phyloP scores from a whole-genome alignment of 2,113 vertebrate genomes.

The Ondatra zibethicus region DNA sequence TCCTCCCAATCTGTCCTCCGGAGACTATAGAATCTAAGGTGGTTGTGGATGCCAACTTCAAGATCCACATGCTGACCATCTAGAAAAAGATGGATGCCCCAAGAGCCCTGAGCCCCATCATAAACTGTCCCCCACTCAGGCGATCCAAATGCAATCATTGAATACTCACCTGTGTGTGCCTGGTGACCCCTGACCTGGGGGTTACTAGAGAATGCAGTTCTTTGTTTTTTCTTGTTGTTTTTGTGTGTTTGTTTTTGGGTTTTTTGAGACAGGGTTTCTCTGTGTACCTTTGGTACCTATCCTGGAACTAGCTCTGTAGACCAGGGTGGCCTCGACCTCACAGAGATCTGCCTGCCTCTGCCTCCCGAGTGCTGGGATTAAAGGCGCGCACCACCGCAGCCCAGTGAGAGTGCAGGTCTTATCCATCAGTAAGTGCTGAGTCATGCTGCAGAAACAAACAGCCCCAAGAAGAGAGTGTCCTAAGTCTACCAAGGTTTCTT shows the following conservation, averaged over 20 bases:
- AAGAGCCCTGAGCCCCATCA: neutral
- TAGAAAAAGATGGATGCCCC: neutral
- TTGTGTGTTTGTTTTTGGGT: too few relatives aligned
- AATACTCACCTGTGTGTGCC: neutral
- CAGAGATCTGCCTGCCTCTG: too few relatives aligned
- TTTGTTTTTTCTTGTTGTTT: too few relatives aligned
- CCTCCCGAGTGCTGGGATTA: too few relatives aligned
- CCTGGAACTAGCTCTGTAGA: too few relatives aligned
- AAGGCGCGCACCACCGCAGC: too few relatives aligned
- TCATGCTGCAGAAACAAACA: neutral
- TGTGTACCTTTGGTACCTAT: too few relatives aligned
- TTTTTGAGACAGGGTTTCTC: too few relatives aligned
- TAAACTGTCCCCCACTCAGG: neutral
- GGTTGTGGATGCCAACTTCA: neutral
- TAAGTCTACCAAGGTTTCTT: neutral
- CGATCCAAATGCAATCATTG: neutral
- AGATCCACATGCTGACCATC: neutral
- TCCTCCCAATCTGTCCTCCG: neutral
- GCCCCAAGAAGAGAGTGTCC: neutral
- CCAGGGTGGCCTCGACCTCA: too few relatives aligned
- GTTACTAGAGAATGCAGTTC: neutral
- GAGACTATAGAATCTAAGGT: neutral
- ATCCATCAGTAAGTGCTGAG: neutral
- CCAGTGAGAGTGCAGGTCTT: neutral
- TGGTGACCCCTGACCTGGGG: neutral